A percentile compares a stretch with the other conserved stretches of the same genome.
Conservation (phyloP, 2,888 invertebrate species). For the Peribatodes rhomboidaria region DNA sequence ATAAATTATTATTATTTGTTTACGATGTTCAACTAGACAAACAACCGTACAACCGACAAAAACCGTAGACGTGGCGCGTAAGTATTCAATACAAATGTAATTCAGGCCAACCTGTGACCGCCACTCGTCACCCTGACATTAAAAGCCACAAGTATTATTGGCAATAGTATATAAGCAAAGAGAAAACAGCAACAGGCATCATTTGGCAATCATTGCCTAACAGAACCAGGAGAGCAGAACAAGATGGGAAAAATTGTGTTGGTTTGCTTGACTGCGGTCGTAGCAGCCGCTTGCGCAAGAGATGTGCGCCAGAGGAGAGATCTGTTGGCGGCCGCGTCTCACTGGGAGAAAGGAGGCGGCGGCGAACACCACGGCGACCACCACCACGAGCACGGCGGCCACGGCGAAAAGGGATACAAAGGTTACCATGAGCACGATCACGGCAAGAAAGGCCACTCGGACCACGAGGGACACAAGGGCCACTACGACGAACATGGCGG, state of each 20-base stretch:
- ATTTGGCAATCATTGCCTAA: constrained; percentile 80
- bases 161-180: constrained; percentile 82
- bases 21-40: background rate
- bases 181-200: constrained; percentile 77
- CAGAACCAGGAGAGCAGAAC: constrained; percentile 63
- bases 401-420: constrained; percentile 90
- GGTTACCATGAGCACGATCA: constrained; percentile 89
- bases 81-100: constrained; percentile 57
- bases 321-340: constrained; percentile 81
- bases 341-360: constrained; percentile 87
- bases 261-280: constrained; percentile 74
- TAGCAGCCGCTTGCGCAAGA: constrained; percentile 77
- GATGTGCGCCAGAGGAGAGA: constrained; percentile 81
- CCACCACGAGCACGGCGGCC: constrained; percentile 88
- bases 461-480: constrained; percentile 88
- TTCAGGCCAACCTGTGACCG: constrained; percentile 78
- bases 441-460: constrained; percentile 90
- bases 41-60: too few relatives aligned
- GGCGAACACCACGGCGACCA: constrained; percentile 88
- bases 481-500: constrained; percentile 88
- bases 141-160: constrained; percentile 73
- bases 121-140: constrained; percentile 81
- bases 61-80: constrained; percentile 3
- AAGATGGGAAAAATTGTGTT: constrained; percentile 71
- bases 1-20: background rate